A percentile compares a stretch with the other conserved stretches of the same genome.
Conservation (phyloP, 1,140 invertebrate species). For the Drosophila hydei region DNA sequence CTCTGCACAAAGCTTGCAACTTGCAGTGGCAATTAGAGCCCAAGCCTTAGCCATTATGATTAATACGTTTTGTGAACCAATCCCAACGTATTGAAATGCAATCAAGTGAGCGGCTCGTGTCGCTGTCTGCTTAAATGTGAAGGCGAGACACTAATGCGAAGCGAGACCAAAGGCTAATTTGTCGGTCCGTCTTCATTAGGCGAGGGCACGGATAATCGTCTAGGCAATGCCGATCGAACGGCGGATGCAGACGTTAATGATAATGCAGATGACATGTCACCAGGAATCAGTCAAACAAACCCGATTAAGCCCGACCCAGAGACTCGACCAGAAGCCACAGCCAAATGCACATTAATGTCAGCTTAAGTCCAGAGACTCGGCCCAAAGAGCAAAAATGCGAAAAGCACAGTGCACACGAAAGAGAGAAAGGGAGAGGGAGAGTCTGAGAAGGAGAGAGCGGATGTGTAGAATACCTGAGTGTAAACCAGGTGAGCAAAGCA, state of each 20-base stretch:
- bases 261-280: slow-evolving; percentile 57
- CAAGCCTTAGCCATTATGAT: no score
- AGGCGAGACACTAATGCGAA: slow-evolving; percentile 52
- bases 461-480: no score
- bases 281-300: slow-evolving; percentile 59
- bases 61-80: not conserved
- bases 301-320: slow-evolving; percentile 43
- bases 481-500: not conserved
- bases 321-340: slow-evolving; percentile 67
- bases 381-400: slow-evolving; percentile 9
- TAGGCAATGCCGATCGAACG: slow-evolving; percentile 40
- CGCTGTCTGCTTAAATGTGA: not conserved
- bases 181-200: slow-evolving; percentile 57
- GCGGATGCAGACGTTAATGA: slow-evolving; percentile 51
- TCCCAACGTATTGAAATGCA: not conserved
- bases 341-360: slow-evolving; percentile 77
- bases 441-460: not conserved
- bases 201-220: slow-evolving; percentile 7
- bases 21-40: no score
- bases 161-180: slow-evolving; percentile 57
- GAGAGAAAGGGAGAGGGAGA: not conserved
- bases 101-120: not conserved
- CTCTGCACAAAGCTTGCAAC: no score
- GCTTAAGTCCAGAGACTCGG: slow-evolving; percentile 52
- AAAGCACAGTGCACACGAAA: not conserved